Evolutionary conservation across 1,140 invertebrate species (phyloP), one percentile per base, ranked within the genome.

Genomic region (Helicorthomorpha holstii): DNA sequence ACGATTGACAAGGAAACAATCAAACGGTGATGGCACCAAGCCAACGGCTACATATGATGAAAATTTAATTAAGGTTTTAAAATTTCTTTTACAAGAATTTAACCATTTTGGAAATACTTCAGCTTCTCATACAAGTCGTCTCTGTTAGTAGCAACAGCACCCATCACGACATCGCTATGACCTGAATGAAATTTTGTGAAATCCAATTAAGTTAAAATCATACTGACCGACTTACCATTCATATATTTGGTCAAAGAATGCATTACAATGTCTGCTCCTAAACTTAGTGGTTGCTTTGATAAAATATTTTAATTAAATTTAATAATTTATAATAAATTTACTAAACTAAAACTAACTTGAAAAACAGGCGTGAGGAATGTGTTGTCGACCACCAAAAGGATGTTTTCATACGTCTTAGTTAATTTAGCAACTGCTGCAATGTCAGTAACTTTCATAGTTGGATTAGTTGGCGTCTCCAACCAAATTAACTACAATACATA

Each of bases 391-490:
- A 88, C 84, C 21, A 96, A 66, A 57, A 96, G 74, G 41, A 92
- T 79, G 27, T 82, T 74, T 51, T 81, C 70, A 56, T 58, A 68
- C 58, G 57, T 64, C 48, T 78, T 78, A 0, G 80, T 73, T 25
- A 81, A 59, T 54, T 81, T 72, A 1, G 75, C 64, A 25, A 95
- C 71, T 1, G 76, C 80, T 56, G 77, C 73, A 54, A 99, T 91
- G 65, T 99, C 93, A 23, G 82, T 76, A 16, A 98, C 67, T 73
- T 93, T 93, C 58, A 98, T 66, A 0, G 86, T 72, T 0, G 96
- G 96, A 74, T 99, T 99, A n/a, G 95, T 95, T 1, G 95, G 95
- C 0, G 86, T 86, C 70, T 99, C 96, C 48, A 98, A 69, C 93
- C 94, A 99, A 22, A 98, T 73, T 70, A 97, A 76, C 85, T 89